Percentiles rank a stretch among this genome's conserved stretches.
phyloP scores from a whole-genome alignment of 2,113 vertebrate species.

The Nannospalax galili region DNA sequence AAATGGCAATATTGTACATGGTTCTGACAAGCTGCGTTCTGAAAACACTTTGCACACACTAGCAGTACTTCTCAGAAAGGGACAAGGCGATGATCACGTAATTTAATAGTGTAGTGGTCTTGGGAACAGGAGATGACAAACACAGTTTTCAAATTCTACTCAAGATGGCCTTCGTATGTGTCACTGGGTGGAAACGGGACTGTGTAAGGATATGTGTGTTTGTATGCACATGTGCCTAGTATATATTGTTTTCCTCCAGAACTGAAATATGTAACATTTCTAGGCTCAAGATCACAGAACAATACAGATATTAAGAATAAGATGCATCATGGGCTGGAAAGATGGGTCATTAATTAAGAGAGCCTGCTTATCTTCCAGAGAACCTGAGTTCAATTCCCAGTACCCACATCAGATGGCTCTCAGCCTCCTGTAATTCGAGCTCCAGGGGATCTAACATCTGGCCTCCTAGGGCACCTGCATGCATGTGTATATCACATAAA shows the following conservation, averaged over 20 bases:
- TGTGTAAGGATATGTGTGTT: neutral
- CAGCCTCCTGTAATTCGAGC: neutral
- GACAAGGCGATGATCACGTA: neutral
- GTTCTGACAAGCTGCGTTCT: constrained; percentile 14
- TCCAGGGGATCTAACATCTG: neutral
- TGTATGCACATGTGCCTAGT: no score
- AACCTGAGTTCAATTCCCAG: neutral
- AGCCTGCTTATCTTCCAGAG: neutral
- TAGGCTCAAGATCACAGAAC: neutral
- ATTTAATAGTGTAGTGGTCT: neutral
- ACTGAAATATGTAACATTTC: constrained; percentile 3
- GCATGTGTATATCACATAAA: fast-evolving
- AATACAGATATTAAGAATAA: neutral
- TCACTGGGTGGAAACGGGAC: neutral
- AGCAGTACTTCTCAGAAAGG: neutral
- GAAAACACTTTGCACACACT: neutral
- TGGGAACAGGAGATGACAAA: constrained; percentile 4
- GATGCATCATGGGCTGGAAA: neutral
- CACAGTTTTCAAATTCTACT: neutral
- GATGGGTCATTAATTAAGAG: no score
- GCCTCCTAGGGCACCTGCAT: neutral
- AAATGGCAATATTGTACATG: neutral
- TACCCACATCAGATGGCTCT: no score
- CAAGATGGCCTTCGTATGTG: neutral
- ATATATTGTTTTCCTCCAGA: neutral